Percentiles rank a stretch among this genome's conserved stretches.
Evolutionary conservation across 2,113 vertebrate genomes (phyloP).

Genomic region (Alces alces): DNA sequence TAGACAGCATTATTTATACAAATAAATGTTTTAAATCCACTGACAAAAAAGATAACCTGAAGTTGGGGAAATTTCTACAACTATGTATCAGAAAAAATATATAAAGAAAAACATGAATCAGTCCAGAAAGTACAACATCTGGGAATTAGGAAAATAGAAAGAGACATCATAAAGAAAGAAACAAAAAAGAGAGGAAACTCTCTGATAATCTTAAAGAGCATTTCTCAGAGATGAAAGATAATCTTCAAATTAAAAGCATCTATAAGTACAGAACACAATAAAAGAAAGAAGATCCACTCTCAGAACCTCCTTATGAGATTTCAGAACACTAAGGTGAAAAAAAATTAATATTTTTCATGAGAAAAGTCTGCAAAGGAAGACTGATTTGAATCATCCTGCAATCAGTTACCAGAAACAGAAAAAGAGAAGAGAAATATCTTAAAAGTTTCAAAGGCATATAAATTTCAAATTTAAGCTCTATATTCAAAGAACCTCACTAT

Average conservation of each 20-base stretch:
- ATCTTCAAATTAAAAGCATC: conserved; percentile 15
- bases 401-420: not conserved
- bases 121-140: not conserved
- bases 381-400: conserved; percentile 1
- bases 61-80: not conserved
- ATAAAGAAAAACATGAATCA: conserved; percentile 9
- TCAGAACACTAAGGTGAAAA: conserved; percentile 3
- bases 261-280: not conserved
- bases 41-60: not conserved
- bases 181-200: not conserved
- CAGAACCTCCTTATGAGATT: not conserved
- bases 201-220: not conserved
- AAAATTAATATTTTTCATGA: not conserved
- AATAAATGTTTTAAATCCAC: conserved; percentile 1
- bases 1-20: not conserved
- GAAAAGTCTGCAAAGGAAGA: conserved; percentile 30
- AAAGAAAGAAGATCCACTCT: conserved; percentile 25
- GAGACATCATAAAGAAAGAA: not conserved
- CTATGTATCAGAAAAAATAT: not conserved
- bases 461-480: conserved; percentile 19
- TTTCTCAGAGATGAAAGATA: not conserved
- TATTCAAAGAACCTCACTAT: not conserved
- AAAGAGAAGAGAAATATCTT: not conserved
- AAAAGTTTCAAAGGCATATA: not conserved
- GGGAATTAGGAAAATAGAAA: conserved; percentile 17